These are phyloP conservation scores for Gnathonemus longibarbis DNA, from an alignment of 2,113 vertebrate genomes.

Conservation along the genomic window DNA sequence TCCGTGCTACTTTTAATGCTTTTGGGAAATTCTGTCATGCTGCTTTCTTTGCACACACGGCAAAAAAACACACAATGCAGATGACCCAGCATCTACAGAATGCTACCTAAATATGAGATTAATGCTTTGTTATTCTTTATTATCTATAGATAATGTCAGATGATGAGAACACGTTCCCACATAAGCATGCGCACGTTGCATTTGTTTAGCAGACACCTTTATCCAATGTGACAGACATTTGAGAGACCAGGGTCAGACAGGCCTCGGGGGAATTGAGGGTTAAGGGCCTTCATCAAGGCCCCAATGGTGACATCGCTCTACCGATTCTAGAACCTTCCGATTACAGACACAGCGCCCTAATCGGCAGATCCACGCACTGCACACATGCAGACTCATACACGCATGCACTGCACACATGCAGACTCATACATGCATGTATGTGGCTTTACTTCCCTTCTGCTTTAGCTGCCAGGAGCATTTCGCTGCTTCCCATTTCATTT, in stretches of 20 bases:
- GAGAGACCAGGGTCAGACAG: background rate
- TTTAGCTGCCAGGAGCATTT: slow-evolving; percentile 30
- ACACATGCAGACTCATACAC: slow-evolving; percentile 8
- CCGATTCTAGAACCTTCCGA: background rate
- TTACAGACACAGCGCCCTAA: background rate
- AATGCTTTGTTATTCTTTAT: background rate
- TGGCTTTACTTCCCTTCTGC: slow-evolving; percentile 41
- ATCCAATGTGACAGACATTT: background rate
- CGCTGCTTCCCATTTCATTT: background rate
- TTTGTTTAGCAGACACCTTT: background rate
- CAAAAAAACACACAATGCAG: background rate
- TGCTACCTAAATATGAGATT: background rate
- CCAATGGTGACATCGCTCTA: background rate
- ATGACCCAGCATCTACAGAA: background rate
- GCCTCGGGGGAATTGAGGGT: background rate
- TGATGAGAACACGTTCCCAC: background rate
- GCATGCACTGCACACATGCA: background rate
- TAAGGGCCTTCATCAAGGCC: background rate
- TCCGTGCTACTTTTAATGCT: background rate
- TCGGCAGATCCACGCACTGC: background rate
- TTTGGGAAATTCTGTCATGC: background rate
- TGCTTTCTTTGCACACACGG: background rate
- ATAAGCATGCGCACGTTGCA: background rate
- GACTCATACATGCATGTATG: background rate
- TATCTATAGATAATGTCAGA: background rate